These are phyloP conservation scores for Rissa tridactyla DNA, from an alignment of 2,113 vertebrate genomes.

Conservation along the genomic window DNA sequence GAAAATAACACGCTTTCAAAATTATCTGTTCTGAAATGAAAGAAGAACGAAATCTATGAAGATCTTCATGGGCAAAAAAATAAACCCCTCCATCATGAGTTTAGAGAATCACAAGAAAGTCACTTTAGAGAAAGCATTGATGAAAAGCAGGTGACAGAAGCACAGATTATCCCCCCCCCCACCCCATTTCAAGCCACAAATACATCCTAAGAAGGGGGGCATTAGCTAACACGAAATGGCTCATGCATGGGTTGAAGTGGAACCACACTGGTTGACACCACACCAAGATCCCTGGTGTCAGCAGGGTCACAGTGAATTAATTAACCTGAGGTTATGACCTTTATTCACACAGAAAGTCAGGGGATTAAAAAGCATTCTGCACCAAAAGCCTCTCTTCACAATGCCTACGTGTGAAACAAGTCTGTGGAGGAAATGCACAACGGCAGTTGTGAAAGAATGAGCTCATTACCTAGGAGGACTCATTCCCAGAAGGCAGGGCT, in stretches of 20 bases:
- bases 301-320: accelerated
- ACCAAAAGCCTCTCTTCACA: background rate
- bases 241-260: too few species aligned
- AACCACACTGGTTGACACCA: accelerated
- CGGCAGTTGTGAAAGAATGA: conserved; percentile 47
- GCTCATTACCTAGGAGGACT: conserved; percentile 54
- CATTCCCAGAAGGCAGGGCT: conserved; percentile 62
- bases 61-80: background rate
- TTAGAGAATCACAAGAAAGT: background rate
- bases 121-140: too few species aligned
- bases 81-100: accelerated
- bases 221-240: background rate
- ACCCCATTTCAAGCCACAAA: background rate
- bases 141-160: background rate
- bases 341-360: background rate
- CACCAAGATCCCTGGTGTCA: background rate
- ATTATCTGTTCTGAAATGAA: background rate
- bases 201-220: background rate
- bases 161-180: background rate
- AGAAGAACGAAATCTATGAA: background rate
- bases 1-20: background rate
- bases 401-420: conserved; percentile 43
- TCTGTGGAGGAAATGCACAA: background rate
- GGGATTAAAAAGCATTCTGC: background rate
- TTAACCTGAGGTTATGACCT: background rate